A percentile compares a stretch with the other conserved stretches of the same genome.
These are phyloP conservation scores for Lycodopsis pacificus DNA, from an alignment of 2,797 vertebrate species.

Conservation along the genomic window DNA sequence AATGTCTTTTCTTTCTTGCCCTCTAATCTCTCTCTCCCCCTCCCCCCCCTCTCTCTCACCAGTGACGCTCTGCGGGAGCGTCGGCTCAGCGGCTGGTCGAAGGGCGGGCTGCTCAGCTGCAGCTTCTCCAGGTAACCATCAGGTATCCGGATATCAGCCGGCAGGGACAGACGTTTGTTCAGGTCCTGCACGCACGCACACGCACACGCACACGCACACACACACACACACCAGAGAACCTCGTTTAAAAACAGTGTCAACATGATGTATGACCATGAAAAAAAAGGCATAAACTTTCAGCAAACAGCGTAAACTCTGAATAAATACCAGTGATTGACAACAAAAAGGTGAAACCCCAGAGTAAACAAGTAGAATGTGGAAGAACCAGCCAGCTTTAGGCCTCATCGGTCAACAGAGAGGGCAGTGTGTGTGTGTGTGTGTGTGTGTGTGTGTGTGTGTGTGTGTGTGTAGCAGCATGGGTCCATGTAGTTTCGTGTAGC, in stretches of 20 bases:
- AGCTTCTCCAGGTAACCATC: slow-evolving; percentile 97
- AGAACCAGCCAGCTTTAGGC: slow-evolving; percentile 32
- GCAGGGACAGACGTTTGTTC: slow-evolving; percentile 96
- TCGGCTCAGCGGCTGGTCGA: slow-evolving; percentile 96
- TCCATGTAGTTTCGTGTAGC: slow-evolving; percentile 3
- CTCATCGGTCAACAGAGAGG: slow-evolving; percentile 52
- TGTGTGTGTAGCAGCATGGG: slow-evolving; percentile 12
- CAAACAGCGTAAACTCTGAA: slow-evolving; percentile 42
- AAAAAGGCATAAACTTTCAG: slow-evolving; percentile 41
- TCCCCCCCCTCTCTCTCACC: slow-evolving; percentile 77
- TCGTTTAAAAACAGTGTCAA: slow-evolving; percentile 37
- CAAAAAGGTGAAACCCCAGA: slow-evolving; percentile 49
- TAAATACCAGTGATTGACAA: slow-evolving; percentile 60
- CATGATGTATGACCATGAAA: slow-evolving; percentile 25
- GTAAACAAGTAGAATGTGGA: slow-evolving; percentile 52
- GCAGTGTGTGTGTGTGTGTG: slow-evolving; percentile 31
- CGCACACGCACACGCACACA: not conserved
- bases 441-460: slow-evolving; percentile 27
- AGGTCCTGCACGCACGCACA: slow-evolving; percentile 84
- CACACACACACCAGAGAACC: slow-evolving; percentile 25
- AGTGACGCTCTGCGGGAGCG: slow-evolving; percentile 92
- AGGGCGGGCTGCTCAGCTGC: slow-evolving; percentile 94
- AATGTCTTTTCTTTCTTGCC: not conserved
- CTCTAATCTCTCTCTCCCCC: not conserved
- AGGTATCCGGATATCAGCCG: slow-evolving; percentile 97